phyloP scores from a whole-genome alignment of 2,113 vertebrate genomes.

The Engraulis encrasicolus region DNA sequence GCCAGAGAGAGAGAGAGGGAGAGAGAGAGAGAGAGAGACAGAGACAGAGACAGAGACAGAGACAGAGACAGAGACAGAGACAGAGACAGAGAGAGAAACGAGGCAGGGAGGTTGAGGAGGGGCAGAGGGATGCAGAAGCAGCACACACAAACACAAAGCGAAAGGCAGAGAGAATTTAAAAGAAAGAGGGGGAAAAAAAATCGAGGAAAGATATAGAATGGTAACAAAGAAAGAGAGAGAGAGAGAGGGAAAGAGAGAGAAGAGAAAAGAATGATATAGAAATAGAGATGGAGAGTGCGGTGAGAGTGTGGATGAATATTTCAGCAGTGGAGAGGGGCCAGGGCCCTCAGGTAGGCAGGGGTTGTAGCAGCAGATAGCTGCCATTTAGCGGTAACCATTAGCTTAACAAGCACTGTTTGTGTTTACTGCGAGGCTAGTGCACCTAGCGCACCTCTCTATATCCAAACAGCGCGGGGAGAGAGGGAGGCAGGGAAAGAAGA shows the following conservation, averaged over 20 bases:
- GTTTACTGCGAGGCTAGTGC: slow-evolving; percentile 80
- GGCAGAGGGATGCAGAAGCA: neutral
- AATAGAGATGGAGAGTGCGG: too few species aligned
- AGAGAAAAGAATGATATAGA: too few species aligned
- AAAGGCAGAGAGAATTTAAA: too few species aligned
- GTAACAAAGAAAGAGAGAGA: too few species aligned
- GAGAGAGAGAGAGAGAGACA: neutral
- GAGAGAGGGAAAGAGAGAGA: too few species aligned
- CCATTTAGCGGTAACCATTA: slow-evolving; percentile 73
- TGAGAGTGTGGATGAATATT: too few species aligned
- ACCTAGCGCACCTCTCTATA: slow-evolving; percentile 85
- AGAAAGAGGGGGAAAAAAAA: too few species aligned
- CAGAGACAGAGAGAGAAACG: too few species aligned
- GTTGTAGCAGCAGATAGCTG: slow-evolving; percentile 56
- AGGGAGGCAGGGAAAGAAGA: slow-evolving; percentile 45
- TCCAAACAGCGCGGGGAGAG: slow-evolving; percentile 79
- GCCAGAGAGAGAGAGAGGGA: neutral
- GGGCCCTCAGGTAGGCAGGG: slow-evolving; percentile 59
- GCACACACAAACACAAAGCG: neutral
- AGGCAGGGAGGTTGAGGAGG: neutral
- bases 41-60: neutral
- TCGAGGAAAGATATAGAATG: too few species aligned
- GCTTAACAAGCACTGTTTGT: slow-evolving; percentile 78
- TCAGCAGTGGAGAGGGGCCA: slow-evolving; percentile 63
- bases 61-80: too few species aligned